Base-by-base conservation (phyloP, 2,113 vertebrate genomes). In the Channa maculata region DNA sequence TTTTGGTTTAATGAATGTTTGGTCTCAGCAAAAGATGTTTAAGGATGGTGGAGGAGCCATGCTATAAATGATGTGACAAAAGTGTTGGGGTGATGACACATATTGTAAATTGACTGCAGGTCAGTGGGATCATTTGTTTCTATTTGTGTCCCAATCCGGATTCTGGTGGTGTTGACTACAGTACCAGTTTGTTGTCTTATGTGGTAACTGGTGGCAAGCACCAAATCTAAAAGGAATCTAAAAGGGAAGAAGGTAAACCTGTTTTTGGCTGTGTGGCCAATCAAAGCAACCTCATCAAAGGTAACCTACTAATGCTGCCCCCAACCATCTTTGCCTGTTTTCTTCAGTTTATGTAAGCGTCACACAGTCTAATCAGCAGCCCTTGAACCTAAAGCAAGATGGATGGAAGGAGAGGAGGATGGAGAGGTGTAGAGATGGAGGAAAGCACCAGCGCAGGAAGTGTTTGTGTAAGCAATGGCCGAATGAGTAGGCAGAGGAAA, bases 251-350 rank as follows among this genome's bases (percentile, higher is more conserved):
- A 63, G 78, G 69, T 85, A 82, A 88, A 88, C 87, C 81, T 62
- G 51, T 87, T 85, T 86, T 82, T 83, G 70, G 69, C 69, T 83
- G 73, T 79, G 74, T 80, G 83, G 83, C 73, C 75, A 86, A 91
- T 91, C 90, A 91, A 91, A 91, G 86, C 48, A 59, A 82, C 86
- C 83, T 88, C 87, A 91, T 93, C 89, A 94, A 92, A 93, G 85
- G 75, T 64, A 66, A 70, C 44, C 39, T 80, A 66, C 79, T 75
- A 66, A 55, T 41, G 43, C 66, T 70, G 34, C 78, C 85, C 77
- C 64, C 80, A 77, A 77, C 71, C 74, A 77, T 75, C 85, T 71
- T 67, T 59, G 62, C 76, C 43, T 73, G 74, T 80, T 75, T 77
- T 49, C 55, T 14, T 82, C 51, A 77, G 78, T 88, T 90, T 89